Evolutionary conservation across 2,888 invertebrate species (phyloP), one percentile per base, ranked within the genome.

Genomic region (Epinotia ramella): DNA sequence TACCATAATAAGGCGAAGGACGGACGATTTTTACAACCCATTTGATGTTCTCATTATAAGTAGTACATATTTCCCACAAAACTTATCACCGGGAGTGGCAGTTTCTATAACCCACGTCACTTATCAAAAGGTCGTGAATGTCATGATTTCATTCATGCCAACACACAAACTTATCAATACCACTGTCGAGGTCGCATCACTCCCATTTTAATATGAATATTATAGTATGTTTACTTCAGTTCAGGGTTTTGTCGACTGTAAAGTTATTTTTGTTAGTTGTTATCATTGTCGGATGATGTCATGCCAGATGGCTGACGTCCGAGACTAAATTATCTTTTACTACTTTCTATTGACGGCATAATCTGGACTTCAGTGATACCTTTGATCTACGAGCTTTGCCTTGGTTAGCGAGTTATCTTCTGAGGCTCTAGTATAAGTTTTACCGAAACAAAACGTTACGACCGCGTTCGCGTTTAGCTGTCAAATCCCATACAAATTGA

Each of bases 261-360:
- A 59, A 53, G 33, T 66, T 70, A 75, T 75, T 66, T 75, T 66
- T 40, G 74, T 60, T 70, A 57, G 63, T 68, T 40, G 40, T 69
- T 69, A 74, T 74, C 65, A 24, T 65, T 65, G 12, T 53, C 33
- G 53, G 40, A 65, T 75, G 65, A 60, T 65, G 74, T 75, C 70
- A 75, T 40, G 69, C 59, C 65, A 65, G 70, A 70, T 70, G 74
- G 56, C 53, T 20, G 57, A 46, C 73, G 74, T 73, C 69, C 13
- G 69, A 74, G n/a, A 70, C 69, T 40, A 40, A 70, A 57, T 70
- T 65, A 60, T 75, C 65, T 75, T 75, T 75, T 65, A 70, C 74
- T 65, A 75, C 65, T 70, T 75, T 75, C 59, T 60, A 59, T 65
- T 70, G 74, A 75, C 65, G 74, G n/a, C 57, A 40, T n/a, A n/a